Evolutionary conservation across 1,140 invertebrate genomes (phyloP), one percentile per base, ranked within the genome.

Genomic region (Lepidurus arcticus): DNA sequence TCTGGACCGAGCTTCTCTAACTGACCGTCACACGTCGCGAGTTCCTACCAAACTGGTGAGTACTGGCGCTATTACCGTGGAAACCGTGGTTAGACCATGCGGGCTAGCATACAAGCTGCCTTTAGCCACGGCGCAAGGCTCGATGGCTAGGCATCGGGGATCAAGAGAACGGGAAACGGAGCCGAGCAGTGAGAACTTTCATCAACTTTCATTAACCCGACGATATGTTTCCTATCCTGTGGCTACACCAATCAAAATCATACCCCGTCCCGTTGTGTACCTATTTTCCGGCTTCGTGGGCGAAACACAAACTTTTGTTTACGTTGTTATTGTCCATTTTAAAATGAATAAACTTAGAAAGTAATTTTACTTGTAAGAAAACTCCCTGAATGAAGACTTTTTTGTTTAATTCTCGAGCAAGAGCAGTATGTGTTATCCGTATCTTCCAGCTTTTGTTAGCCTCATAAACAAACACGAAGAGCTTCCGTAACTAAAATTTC

Each of bases 391-490:
- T n/a, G 53, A 65, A 13, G 53, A 34, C 2, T 34, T 34, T 65
- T 65, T 21, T 21, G 4, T 65, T 65, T 65, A n/a, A 16, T 65
- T 47, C 53, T 9, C 16, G 53, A 65, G 21, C 53, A 7, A 16
- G 53, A 21, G 53, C 53, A 65, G 21, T 65, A 21, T 65, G 53
- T 13, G 13, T 65, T 21, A 21, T 65, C 13, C 21, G 13, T 65
- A 16, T 65, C n/a, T 65, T 65, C 21, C 53, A 65, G 53, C 53
- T 21, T 13, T 65, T n/a, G 53, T 65, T 65, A 65, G 53, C 16
- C 53, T 65, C 53, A 65, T 16, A 65, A 65, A 65, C 53, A 65
- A 65, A 65, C 53, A 65, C 7, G 53, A 21, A 65, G 53, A 65
- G 53, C 13, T 65, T 65, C 53, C 9, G 53, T 65, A 65, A 65